Percentiles rank a stretch among this genome's conserved stretches.
Conservation (phyloP, 2,888 invertebrate species). For the Agrotis segetum region DNA sequence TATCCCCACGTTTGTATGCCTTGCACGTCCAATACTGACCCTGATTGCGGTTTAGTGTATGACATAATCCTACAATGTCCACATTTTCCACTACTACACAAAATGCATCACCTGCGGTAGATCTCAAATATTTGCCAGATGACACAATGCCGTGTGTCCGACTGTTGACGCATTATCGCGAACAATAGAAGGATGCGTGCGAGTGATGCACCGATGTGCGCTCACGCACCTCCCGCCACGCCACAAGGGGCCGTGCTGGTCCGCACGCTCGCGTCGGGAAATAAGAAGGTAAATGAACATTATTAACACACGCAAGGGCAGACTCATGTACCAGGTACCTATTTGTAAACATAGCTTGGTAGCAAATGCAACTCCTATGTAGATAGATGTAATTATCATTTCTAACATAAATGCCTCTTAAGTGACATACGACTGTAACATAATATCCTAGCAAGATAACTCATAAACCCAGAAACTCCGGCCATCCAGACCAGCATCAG, state of each 20-base stretch:
- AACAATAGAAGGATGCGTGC: conserved; percentile 66
- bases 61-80: conserved; percentile 2
- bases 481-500: no score
- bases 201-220: conserved; percentile 37
- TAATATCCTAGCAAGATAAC: no score
- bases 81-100: neutral
- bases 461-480: no score
- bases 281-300: conserved; percentile 19
- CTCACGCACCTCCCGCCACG: conserved; percentile 36
- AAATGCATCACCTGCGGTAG: conserved; percentile 18
- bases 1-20: neutral
- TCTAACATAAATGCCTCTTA: no score
- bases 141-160: conserved; percentile 41
- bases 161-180: conserved; percentile 55
- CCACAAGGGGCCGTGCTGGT: conserved; percentile 20
- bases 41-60: conserved; percentile 33
- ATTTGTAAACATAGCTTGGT: neutral
- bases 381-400: no score
- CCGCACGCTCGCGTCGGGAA: neutral
- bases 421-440: no score
- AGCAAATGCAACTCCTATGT: neutral
- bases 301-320: neutral
- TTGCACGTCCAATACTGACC: conserved; percentile 10
- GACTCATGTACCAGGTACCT: no score
- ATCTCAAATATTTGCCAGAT: conserved; percentile 42